These are phyloP conservation scores for Mycteria americana DNA, from an alignment of 2,797 vertebrate species.

Conservation along the genomic window DNA sequence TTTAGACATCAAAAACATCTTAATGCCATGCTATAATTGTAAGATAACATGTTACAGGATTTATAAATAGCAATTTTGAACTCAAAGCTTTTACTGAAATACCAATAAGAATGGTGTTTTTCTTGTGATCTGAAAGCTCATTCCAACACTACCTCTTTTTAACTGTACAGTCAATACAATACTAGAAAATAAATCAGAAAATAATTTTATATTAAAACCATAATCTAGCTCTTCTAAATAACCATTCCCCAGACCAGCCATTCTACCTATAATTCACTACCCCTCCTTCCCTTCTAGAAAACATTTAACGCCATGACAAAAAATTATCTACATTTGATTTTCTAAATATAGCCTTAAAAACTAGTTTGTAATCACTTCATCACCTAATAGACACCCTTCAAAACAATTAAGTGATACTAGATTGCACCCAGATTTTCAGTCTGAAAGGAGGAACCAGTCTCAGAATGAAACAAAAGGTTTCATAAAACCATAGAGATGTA, in stretches of 20 bases:
- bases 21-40: not conserved
- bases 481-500: not conserved
- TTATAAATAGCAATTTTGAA: not conserved
- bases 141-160: not conserved
- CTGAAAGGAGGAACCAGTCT: not conserved
- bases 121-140: not conserved
- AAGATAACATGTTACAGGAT: not conserved
- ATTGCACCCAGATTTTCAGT: not conserved
- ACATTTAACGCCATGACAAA: not conserved
- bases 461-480: not conserved
- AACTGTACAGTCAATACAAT: not conserved
- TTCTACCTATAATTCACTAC: not conserved
- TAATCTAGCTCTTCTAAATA: not conserved
- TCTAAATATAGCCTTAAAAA: not conserved
- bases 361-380: not conserved
- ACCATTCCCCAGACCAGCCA: not conserved
- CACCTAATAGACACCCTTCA: not conserved
- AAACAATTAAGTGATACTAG: not conserved
- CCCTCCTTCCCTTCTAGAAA: not conserved
- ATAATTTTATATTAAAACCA: not conserved
- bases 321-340: not conserved
- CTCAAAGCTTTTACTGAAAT: not conserved
- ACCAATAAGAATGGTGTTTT: not conserved
- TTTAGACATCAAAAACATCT: not conserved
- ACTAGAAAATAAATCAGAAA: not conserved